phyloP scores from a whole-genome alignment of 2,888 invertebrate genomes.

The Agonopterix heracliana region DNA sequence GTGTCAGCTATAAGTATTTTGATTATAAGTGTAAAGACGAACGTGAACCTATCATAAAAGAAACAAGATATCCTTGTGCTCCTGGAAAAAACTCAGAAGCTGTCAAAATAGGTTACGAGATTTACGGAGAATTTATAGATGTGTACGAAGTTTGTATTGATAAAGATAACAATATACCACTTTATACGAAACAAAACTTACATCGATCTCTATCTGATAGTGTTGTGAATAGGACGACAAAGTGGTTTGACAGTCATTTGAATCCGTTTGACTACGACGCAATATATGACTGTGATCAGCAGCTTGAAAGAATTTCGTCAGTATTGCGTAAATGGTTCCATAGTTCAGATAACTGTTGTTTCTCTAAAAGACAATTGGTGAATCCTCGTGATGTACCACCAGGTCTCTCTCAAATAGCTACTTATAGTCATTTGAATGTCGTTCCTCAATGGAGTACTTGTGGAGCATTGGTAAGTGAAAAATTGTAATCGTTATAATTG shows the following conservation, averaged over 20 bases:
- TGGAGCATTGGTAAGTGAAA: constrained; percentile 1
- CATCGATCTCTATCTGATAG: constrained; percentile 17
- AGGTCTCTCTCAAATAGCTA: constrained; percentile 34
- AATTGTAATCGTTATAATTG: neutral
- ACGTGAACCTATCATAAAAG: constrained; percentile 16
- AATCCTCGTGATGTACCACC: constrained; percentile 35
- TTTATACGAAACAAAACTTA: constrained; percentile 29
- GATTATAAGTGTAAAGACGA: constrained; percentile 34
- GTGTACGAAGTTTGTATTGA: constrained; percentile 41
- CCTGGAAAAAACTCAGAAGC: constrained; percentile 21
- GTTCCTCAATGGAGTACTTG: constrained; percentile 51
- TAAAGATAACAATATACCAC: constrained; percentile 22
- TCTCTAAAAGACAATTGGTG: constrained; percentile 36
- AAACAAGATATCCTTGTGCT: constrained; percentile 22
- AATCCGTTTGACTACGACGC: constrained; percentile 23
- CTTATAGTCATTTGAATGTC: constrained; percentile 38
- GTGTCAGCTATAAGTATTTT: constrained; percentile 20
- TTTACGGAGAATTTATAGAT: constrained; percentile 13
- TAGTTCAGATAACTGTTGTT: constrained; percentile 32
- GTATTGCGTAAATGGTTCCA: constrained; percentile 19
- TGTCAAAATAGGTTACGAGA: constrained; percentile 28
- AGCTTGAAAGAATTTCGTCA: constrained; percentile 20
- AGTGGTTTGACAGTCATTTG: constrained; percentile 24
- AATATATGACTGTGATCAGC: constrained; percentile 31
- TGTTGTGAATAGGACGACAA: constrained; percentile 3